Evolutionary conservation across 2,113 vertebrate species (phyloP), one percentile per base, ranked within the genome.

Genomic region (Crotalus helleri): DNA sequence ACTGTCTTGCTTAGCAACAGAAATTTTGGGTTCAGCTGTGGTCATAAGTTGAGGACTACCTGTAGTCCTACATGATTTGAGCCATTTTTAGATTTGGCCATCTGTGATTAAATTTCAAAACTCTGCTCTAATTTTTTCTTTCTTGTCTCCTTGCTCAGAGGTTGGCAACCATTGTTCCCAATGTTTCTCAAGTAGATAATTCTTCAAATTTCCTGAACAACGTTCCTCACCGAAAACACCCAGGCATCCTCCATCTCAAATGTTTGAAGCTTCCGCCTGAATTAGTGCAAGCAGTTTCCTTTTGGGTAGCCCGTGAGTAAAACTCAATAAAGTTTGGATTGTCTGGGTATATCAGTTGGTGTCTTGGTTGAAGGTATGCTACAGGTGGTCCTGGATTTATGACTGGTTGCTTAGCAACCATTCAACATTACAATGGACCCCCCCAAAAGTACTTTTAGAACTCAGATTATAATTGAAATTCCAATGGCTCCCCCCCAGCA

Each of bases 221-320:
- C 86, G 93, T 94, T 93, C 96, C 95, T 8, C 98, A 99, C 94
- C 98, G 97, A 55, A 98, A 96, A 89, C 98, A 99, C 86, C 98
- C 98, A 0, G 99, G 99, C 90, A 94, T 99, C 87, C 97, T 97
- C 91, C 97, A 96, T 59, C 94, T 99, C 90, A 98, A 98, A 88
- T 95, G 95, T 1, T 91, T 98, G 7, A 92, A 21, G 1, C 94
- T 99, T 2, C 98, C 99, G 0, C 95, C 95, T 1, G 96, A 96
- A 0, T 97, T 99, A 64, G 96, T 97, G 11, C 26, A 87, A 13
- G 97, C 97, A 3, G 98, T 98, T 0, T 95, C 92, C 69, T 94
- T 96, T 0, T 81, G 98, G 57, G 94, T 99, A 93, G 94, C 97
- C 2, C 93, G 98, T 99, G 95, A 96, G 97, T 95, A 87, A 54